Evolutionary conservation across 2,797 vertebrate species (phyloP).

Genomic region (Acomys russatus): DNA sequence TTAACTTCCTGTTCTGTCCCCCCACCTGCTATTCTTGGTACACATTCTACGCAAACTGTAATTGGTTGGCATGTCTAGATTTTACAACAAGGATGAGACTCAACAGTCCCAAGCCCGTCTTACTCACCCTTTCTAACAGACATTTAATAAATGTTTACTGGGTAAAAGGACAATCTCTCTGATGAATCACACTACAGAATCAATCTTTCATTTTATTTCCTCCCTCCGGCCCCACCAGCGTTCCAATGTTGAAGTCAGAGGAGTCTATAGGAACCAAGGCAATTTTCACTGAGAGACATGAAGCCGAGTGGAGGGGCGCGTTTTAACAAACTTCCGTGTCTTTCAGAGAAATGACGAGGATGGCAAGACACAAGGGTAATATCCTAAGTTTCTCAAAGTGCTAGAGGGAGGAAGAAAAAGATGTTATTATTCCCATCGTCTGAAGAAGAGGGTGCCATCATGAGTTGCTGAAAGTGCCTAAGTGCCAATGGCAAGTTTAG

Average conservation of each 20-base stretch:
- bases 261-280: neutral
- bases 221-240: neutral
- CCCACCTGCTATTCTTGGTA: neutral
- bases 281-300: neutral
- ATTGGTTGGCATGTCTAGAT: neutral
- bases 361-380: constrained; percentile 89
- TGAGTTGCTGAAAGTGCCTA: neutral
- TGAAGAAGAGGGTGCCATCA: constrained; percentile 88
- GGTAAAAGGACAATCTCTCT: constrained; percentile 52
- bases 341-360: constrained; percentile 86
- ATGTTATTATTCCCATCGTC: constrained; percentile 93
- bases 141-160: neutral
- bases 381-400: constrained; percentile 93
- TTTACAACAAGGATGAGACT: neutral
- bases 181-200: constrained; percentile 13
- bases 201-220: neutral
- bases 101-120: neutral
- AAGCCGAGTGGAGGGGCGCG: neutral
- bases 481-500: neutral
- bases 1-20: neutral
- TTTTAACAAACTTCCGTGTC: neutral
- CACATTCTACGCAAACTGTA: neutral
- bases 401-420: constrained; percentile 91
- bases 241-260: neutral
- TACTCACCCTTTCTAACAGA: neutral